Percentiles rank a stretch among this genome's conserved stretches.
Evolutionary conservation across 2,888 invertebrate species (phyloP).

Genomic region (Cabera pusaria): DNA sequence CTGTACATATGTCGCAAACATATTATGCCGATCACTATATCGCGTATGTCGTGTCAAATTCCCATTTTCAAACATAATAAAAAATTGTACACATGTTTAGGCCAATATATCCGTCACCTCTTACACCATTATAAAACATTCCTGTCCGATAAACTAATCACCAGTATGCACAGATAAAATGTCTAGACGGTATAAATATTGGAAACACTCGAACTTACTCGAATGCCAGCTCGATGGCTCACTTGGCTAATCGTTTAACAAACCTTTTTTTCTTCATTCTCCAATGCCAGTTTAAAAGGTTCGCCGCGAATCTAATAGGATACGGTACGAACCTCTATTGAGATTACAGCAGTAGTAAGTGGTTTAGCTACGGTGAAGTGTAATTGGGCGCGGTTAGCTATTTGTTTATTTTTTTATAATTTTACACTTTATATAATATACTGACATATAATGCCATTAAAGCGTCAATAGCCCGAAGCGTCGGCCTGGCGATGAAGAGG

Average conservation of each 20-base stretch:
- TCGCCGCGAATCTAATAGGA: constrained; percentile 72
- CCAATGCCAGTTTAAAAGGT: constrained; percentile 61
- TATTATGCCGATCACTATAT: too few species aligned
- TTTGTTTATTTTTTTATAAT: background rate
- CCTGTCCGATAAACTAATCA: constrained; percentile 67
- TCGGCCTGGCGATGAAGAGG: too few species aligned
- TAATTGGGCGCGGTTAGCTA: constrained; percentile 22
- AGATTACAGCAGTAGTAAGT: too few species aligned
- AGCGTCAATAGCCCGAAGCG: too few species aligned
- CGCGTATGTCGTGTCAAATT: too few species aligned
- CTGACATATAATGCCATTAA: too few species aligned
- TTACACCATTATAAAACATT: too few species aligned
- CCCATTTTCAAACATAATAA: too few species aligned
- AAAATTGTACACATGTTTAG: too few species aligned
- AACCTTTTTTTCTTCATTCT: constrained; percentile 6
- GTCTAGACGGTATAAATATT: constrained; percentile 80
- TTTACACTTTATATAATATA: too few species aligned
- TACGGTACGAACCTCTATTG: constrained; percentile 51
- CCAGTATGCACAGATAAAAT: constrained; percentile 54
- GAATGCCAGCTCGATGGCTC: constrained; percentile 78
- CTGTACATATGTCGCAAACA: too few species aligned
- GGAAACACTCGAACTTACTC: constrained; percentile 78
- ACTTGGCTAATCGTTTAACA: constrained; percentile 73
- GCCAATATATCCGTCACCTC: too few species aligned
- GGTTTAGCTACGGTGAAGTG: constrained; percentile 15